These are phyloP conservation scores for Ylistrum balloti DNA, from an alignment of 1,140 invertebrate species.

Conservation along the genomic window DNA sequence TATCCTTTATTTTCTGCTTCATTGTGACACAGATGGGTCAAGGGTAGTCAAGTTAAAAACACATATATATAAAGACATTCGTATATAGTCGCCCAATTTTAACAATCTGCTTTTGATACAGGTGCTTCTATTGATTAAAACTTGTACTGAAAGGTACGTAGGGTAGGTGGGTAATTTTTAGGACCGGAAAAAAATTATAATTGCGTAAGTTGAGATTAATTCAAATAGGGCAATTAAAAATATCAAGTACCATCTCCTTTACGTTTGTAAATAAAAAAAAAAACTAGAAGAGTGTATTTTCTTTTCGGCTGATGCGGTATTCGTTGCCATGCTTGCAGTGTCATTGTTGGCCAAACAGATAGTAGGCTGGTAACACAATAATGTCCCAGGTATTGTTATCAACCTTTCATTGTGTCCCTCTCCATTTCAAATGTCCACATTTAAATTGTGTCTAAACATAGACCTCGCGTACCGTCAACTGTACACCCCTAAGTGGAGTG, in stretches of 20 bases:
- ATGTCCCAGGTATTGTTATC: conserved; percentile 11
- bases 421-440: conserved; percentile 34
- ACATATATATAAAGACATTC: not conserved
- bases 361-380: conserved; percentile 26
- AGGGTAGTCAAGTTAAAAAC: not conserved
- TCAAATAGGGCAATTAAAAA: conserved; percentile 40
- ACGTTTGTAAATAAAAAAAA: not conserved
- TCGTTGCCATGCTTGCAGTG: not conserved
- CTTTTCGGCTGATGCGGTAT: not conserved
- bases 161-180: conserved; percentile 26
- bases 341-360: not conserved
- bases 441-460: conserved; percentile 16
- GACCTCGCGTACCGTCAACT: not conserved
- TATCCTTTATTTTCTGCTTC: not conserved
- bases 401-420: conserved; percentile 10
- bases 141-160: conserved; percentile 14
- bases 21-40: not conserved
- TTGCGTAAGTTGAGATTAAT: conserved; percentile 20
- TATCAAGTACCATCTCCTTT: conserved; percentile 22
- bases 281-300: not conserved
- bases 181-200: not conserved
- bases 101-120: conserved; percentile 1
- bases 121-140: not conserved
- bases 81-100: not conserved
- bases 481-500: not conserved